A percentile compares a stretch with the other conserved stretches of the same genome.
These are phyloP conservation scores for Aurelia sp. DNA, from an alignment of 30 jellyfish, hydroid and myxozoan genomes.

Conservation along the genomic window DNA sequence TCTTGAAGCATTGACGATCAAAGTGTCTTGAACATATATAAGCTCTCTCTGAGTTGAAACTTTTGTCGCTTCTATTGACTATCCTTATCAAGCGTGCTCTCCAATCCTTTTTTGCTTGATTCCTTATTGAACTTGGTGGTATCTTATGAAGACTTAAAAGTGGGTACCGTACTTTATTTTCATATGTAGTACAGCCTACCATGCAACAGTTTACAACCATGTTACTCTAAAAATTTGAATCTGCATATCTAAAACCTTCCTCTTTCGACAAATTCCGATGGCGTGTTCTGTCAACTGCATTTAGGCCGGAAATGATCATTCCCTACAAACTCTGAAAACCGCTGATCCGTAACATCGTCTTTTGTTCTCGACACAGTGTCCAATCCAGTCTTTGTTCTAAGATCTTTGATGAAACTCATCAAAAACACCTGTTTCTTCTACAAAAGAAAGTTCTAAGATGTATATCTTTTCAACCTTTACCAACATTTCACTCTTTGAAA, in stretches of 20 bases:
- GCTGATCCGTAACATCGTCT: constrained; percentile 50
- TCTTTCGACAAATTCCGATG: background rate
- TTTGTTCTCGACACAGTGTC: constrained; percentile 44
- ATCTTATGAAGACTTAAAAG: constrained; percentile 33
- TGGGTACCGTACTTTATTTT: constrained; percentile 26
- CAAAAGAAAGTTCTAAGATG: too few relatives aligned
- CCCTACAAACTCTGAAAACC: constrained; percentile 43
- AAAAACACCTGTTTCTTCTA: too few relatives aligned
- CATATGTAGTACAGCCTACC: constrained; percentile 36
- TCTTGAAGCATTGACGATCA: constrained; percentile 50
- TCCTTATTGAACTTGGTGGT: constrained; percentile 29
- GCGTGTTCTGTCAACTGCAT: constrained; percentile 14
- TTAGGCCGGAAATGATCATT: constrained; percentile 49
- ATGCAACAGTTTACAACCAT: constrained; percentile 52
- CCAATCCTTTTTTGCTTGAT: constrained; percentile 41
- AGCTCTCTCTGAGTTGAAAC: constrained; percentile 55
- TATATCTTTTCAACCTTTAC: too few relatives aligned
- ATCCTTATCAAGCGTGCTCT: constrained; percentile 36
- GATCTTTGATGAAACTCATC: constrained; percentile 14
- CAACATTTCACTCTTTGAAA: too few relatives aligned
- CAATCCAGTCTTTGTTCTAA: constrained; percentile 35
- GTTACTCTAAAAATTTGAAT: too few relatives aligned
- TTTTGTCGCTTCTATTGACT: constrained; percentile 42
- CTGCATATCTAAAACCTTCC: too few relatives aligned
- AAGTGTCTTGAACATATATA: constrained; percentile 45